Evolutionary conservation across 2,888 invertebrate genomes (phyloP).

Genomic region (Diachrysia chrysitis): DNA sequence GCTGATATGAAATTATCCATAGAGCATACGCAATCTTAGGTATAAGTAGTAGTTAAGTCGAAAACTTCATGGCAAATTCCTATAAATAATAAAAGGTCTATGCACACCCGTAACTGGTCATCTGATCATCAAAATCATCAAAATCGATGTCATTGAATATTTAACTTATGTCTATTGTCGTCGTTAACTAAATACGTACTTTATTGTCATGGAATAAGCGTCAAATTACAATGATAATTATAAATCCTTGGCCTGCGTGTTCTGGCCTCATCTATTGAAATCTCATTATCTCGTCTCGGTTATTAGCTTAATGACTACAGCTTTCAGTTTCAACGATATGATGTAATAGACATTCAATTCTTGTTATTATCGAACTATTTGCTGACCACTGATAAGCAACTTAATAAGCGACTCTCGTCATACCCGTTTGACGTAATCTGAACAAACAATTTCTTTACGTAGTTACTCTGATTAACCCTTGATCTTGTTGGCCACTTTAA

Average conservation of each 20-base stretch:
- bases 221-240: neutral
- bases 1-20: conserved; percentile 8
- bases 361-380: conserved; percentile 25
- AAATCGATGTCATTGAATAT: no score
- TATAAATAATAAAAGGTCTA: neutral
- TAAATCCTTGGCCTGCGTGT: neutral
- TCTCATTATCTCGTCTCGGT: conserved; percentile 1
- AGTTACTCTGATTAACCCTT: conserved; percentile 47
- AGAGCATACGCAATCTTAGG: neutral
- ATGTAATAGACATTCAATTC: conserved; percentile 11
- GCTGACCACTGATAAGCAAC: conserved; percentile 31
- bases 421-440: conserved; percentile 59
- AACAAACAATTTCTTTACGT: conserved; percentile 54
- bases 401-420: conserved; percentile 30
- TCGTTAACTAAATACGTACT: neutral
- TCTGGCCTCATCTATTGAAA: neutral
- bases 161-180: neutral
- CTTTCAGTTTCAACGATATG: conserved; percentile 30
- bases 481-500: conserved; percentile 35
- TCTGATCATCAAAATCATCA: neutral
- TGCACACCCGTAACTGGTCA: neutral
- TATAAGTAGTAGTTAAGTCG: neutral
- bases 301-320: conserved; percentile 10
- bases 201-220: neutral
- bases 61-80: neutral